These are phyloP conservation scores for Proctacanthus coquilletti DNA, from an alignment of 1,140 invertebrate genomes.

Conservation along the genomic window DNA sequence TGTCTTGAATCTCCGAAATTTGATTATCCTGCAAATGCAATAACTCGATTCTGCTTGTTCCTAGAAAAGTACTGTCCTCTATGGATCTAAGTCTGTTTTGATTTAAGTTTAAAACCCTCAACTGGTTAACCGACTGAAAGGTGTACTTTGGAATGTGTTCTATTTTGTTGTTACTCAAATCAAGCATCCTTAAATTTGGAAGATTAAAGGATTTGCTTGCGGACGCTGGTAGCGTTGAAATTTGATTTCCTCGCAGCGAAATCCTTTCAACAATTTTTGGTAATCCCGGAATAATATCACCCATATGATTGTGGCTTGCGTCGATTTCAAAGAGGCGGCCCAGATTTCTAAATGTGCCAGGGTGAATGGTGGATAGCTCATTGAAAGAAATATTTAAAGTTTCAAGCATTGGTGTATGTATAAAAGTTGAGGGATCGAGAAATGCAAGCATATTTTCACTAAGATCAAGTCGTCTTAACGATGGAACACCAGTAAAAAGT, in stretches of 20 bases:
- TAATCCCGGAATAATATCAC: conserved; percentile 52
- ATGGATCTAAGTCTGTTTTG: conserved; percentile 56
- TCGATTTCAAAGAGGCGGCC: conserved; percentile 62
- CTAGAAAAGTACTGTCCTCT: conserved; percentile 51
- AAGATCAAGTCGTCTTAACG: conserved; percentile 57
- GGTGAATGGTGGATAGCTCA: conserved; percentile 46
- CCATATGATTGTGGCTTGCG: conserved; percentile 55
- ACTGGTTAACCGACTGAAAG: conserved; percentile 47
- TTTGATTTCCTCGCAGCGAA: conserved; percentile 56
- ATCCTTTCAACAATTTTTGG: conserved; percentile 62
- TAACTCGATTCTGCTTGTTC: conserved; percentile 51
- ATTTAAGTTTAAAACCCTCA: conserved; percentile 58
- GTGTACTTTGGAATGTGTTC: conserved; percentile 47
- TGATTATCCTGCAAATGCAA: conserved; percentile 65
- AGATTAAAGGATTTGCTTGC: conserved; percentile 50
- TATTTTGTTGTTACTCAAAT: conserved; percentile 62
- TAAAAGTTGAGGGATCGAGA: conserved; percentile 56
- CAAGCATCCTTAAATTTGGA: conserved; percentile 51
- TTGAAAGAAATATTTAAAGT: conserved; percentile 65
- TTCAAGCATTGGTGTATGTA: conserved; percentile 52
- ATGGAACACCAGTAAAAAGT: conserved; percentile 56
- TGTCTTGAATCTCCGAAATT: conserved; percentile 46
- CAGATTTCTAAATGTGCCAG: conserved; percentile 55
- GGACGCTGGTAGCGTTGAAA: conserved; percentile 42
- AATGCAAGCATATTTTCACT: conserved; percentile 57